A percentile compares a stretch with the other conserved stretches of the same genome.
Conservation (phyloP, 2,888 invertebrate species). For the Nudaria mundana region DNA sequence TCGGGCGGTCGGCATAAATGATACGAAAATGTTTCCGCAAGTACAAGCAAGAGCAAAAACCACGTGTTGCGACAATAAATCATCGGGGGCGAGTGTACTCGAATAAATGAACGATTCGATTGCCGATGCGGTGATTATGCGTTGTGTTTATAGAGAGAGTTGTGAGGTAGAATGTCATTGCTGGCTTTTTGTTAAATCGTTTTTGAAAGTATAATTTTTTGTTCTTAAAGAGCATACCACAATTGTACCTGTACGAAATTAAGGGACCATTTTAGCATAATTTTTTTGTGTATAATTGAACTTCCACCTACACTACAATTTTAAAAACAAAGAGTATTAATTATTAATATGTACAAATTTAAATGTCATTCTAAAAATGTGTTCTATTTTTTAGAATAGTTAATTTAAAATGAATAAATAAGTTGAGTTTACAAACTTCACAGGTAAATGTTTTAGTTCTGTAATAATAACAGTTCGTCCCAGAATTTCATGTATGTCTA, state of each 20-base stretch:
- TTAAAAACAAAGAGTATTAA: too few relatives aligned
- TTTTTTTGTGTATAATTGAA: conserved; percentile 6
- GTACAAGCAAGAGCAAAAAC: conserved; percentile 66
- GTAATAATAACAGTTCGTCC: too few relatives aligned
- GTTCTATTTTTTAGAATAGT: too few relatives aligned
- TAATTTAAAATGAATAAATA: too few relatives aligned
- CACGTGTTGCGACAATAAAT: conserved; percentile 78
- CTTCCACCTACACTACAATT: too few relatives aligned
- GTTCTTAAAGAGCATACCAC: conserved; percentile 35
- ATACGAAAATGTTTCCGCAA: conserved; percentile 78
- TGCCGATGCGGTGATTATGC: conserved; percentile 69
- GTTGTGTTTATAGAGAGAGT: conserved; percentile 70
- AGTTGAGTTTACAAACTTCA: too few relatives aligned
- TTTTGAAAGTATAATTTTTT: conserved; percentile 42
- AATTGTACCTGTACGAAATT: conserved; percentile 16
- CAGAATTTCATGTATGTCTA: too few relatives aligned
- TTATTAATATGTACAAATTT: too few relatives aligned
- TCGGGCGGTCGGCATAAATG: conserved; percentile 75
- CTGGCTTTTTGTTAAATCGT: conserved; percentile 53
- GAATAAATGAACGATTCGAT: conserved; percentile 75
- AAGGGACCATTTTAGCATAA: conserved; percentile 21
- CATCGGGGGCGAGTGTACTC: conserved; percentile 74
- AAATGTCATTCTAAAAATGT: too few relatives aligned
- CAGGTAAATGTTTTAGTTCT: too few relatives aligned
- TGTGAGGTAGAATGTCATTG: conserved; percentile 70